Evolutionary conservation across 2,888 invertebrate genomes (phyloP).

Genomic region (Stramonita haemastoma): DNA sequence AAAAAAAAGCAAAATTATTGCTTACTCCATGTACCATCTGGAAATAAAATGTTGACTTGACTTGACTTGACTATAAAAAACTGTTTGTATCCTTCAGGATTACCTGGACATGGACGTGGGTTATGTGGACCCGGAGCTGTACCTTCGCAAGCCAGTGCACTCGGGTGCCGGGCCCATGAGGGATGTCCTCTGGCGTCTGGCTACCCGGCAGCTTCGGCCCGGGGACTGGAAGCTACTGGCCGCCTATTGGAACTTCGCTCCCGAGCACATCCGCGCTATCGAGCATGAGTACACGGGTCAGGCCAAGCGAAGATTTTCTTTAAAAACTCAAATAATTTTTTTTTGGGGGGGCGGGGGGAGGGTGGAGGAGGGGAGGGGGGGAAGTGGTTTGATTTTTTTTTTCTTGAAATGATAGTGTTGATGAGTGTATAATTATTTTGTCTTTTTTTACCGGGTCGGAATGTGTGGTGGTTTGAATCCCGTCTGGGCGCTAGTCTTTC

Average conservation of each 20-base stretch:
- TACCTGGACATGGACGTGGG: conserved; percentile 71
- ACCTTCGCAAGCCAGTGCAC: conserved; percentile 66
- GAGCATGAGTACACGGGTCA: conserved; percentile 86
- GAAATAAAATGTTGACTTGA: too few relatives aligned
- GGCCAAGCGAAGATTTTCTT: conserved; percentile 77
- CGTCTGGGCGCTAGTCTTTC: too few relatives aligned
- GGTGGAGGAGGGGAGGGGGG: not conserved
- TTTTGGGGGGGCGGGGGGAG: not conserved
- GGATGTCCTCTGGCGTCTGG: conserved; percentile 77
- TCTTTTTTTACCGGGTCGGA: too few relatives aligned
- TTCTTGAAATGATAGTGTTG: too few relatives aligned
- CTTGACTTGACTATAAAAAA: too few relatives aligned
- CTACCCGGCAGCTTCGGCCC: conserved; percentile 80
- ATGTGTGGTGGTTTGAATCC: too few relatives aligned
- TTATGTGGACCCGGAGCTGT: conserved; percentile 66
- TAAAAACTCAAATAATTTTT: not conserved
- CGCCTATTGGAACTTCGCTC: conserved; percentile 84
- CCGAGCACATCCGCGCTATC: conserved; percentile 84
- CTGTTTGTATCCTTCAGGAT: conserved; percentile 59
- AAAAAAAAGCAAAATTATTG: too few relatives aligned
- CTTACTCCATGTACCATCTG: too few relatives aligned
- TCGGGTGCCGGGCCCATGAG: conserved; percentile 72
- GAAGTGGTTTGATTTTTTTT: too few relatives aligned
- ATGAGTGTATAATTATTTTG: too few relatives aligned
- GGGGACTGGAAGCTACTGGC: conserved; percentile 85